Percentiles rank a stretch among this genome's conserved stretches.
Evolutionary conservation across 2,113 vertebrate species (phyloP).

Genomic region (Crotalus viridis): DNA sequence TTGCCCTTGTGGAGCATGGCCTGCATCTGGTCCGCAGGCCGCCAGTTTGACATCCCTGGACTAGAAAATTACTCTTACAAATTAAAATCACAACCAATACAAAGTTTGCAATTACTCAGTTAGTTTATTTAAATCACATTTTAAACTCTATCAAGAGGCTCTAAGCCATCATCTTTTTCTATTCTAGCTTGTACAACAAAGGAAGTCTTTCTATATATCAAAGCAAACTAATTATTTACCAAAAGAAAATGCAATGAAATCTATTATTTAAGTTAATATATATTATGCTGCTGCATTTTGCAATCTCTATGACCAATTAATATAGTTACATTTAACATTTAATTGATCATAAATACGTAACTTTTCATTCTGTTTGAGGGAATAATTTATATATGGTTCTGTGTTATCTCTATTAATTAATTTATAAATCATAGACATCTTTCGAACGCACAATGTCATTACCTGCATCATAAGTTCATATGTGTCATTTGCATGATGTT

Average conservation of each 20-base stretch:
- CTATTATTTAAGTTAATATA: rapidly evolving
- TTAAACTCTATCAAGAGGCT: neutral
- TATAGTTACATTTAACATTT: neutral
- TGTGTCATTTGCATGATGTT: neutral
- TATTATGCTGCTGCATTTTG: neutral
- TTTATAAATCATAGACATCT: neutral
- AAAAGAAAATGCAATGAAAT: neutral
- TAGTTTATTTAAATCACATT: neutral
- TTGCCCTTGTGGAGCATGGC: too few species aligned
- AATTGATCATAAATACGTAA: neutral
- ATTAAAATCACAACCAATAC: neutral
- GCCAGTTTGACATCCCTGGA: neutral
- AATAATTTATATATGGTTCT: neutral
- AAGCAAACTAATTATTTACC: neutral
- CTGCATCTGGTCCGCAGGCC: too few species aligned
- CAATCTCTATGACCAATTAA: neutral
- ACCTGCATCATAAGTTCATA: neutral
- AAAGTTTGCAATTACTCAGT: neutral
- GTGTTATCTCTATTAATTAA: neutral
- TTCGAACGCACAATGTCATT: neutral
- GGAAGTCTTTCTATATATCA: neutral
- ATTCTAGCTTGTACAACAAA: neutral
- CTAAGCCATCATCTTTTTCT: neutral
- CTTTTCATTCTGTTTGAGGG: neutral
- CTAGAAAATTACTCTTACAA: neutral